Conservation (phyloP, 2,113 vertebrate genomes). For the Rhinogobius similis region DNA sequence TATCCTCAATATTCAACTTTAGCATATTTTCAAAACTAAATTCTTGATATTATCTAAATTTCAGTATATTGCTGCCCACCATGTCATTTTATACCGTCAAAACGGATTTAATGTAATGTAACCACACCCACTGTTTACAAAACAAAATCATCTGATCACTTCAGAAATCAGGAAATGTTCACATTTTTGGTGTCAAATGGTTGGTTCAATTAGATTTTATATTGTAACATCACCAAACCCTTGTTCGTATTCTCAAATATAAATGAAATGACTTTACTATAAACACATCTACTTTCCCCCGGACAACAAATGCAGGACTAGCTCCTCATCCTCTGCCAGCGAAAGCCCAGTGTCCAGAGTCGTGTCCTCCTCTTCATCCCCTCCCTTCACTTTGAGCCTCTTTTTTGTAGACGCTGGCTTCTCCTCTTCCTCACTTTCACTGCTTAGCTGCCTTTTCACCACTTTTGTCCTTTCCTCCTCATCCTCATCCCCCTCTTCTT, state of each 20-base stretch:
- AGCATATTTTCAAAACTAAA: too few relatives aligned
- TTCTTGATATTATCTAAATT: too few relatives aligned
- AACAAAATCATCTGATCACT: too few relatives aligned
- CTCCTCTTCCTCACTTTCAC: slow-evolving; percentile 39
- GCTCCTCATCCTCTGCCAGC: slow-evolving; percentile 68
- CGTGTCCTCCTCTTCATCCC: neutral
- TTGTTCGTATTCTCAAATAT: neutral
- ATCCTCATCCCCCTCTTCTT: neutral
- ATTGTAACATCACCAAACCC: neutral
- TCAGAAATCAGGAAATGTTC: too few relatives aligned
- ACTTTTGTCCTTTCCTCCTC: neutral
- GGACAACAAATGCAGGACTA: slow-evolving; percentile 61
- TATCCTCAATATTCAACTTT: too few relatives aligned
- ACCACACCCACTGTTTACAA: too few relatives aligned
- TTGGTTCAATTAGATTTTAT: neutral
- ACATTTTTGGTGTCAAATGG: too few relatives aligned
- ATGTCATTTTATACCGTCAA: too few relatives aligned
- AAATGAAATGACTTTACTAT: neutral
- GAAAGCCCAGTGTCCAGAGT: slow-evolving; percentile 65
- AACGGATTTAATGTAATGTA: too few relatives aligned
- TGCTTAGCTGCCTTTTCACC: slow-evolving; percentile 34
- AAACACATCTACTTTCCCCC: slow-evolving; percentile 35
- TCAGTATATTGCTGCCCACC: too few relatives aligned
- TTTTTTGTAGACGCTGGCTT: neutral
- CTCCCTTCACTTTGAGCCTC: slow-evolving; percentile 27